These are phyloP conservation scores for Villa cingulata DNA, from an alignment of 2,888 invertebrate species.

Conservation along the genomic window DNA sequence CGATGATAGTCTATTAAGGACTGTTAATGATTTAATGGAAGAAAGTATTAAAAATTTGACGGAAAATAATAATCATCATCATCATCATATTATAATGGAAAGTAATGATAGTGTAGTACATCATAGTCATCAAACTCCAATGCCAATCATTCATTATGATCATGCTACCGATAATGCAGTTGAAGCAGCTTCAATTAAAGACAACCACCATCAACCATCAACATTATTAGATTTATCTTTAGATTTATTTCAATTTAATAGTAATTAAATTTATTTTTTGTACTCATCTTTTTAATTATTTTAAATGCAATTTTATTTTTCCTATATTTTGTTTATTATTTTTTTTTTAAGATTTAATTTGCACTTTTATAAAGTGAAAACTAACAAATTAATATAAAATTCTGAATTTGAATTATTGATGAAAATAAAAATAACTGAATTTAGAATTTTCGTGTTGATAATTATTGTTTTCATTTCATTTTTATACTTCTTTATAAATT, in stretches of 20 bases:
- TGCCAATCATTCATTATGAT: conserved; percentile 25
- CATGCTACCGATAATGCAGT: conserved; percentile 35
- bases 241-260: conserved; percentile 33
- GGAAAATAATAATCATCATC: not conserved
- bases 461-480: too few species aligned
- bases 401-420: too few species aligned
- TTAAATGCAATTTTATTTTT: too few species aligned
- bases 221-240: conserved; percentile 30
- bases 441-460: too few species aligned
- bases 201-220: conserved; percentile 17
- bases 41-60: conserved; percentile 21
- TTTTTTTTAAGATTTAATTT: conserved; percentile 31
- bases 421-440: too few species aligned
- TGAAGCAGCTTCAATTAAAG: conserved; percentile 31
- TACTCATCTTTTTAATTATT: too few species aligned
- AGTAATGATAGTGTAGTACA: too few species aligned
- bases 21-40: conserved; percentile 30
- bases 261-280: conserved; percentile 21
- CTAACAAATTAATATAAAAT: too few species aligned
- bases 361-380: too few species aligned
- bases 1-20: conserved; percentile 31
- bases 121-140: not conserved
- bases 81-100: too few species aligned
- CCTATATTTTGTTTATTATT: too few species aligned
- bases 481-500: too few species aligned